A percentile compares a stretch with the other conserved stretches of the same genome.
Conservation (phyloP, 2,797 vertebrate species). For the Channa striata region DNA sequence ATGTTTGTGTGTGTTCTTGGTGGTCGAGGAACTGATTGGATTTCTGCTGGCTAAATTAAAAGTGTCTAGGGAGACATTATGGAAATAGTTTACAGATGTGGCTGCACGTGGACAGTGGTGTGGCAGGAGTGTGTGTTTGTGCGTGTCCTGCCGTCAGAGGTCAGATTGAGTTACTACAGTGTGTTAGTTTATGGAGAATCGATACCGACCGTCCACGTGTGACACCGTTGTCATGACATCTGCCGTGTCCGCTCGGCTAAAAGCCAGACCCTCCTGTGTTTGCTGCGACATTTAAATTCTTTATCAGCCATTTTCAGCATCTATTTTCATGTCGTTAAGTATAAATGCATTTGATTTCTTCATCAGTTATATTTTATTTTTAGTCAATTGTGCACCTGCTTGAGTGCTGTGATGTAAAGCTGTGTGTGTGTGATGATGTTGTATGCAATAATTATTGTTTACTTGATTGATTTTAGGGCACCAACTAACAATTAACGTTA, state of each 20-base stretch:
- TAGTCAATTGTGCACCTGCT: too few relatives aligned
- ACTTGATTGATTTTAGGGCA: background rate
- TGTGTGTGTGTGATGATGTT: background rate
- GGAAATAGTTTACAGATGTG: background rate
- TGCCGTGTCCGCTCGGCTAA: background rate
- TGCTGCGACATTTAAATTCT: background rate
- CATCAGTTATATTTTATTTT: too few relatives aligned
- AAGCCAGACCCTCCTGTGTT: background rate
- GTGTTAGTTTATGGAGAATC: slow-evolving; percentile 26
- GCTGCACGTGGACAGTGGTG: background rate
- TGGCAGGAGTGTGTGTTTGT: background rate
- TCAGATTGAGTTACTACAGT: slow-evolving; percentile 14
- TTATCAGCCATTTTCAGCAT: background rate
- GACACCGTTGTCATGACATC: slow-evolving; percentile 14
- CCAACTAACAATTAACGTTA: background rate
- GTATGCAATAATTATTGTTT: background rate
- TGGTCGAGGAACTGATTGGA: background rate
- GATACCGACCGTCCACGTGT: background rate
- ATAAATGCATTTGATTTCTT: too few relatives aligned
- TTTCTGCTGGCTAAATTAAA: too few relatives aligned
- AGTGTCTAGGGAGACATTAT: too few relatives aligned
- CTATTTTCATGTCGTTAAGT: background rate
- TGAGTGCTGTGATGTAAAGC: background rate
- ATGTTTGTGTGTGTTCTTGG: background rate
- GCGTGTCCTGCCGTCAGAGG: slow-evolving; percentile 3